Evolutionary conservation across 2,888 invertebrate genomes (phyloP), one percentile per base, ranked within the genome.

Genomic region (Lasioglossum oenotherae): DNA sequence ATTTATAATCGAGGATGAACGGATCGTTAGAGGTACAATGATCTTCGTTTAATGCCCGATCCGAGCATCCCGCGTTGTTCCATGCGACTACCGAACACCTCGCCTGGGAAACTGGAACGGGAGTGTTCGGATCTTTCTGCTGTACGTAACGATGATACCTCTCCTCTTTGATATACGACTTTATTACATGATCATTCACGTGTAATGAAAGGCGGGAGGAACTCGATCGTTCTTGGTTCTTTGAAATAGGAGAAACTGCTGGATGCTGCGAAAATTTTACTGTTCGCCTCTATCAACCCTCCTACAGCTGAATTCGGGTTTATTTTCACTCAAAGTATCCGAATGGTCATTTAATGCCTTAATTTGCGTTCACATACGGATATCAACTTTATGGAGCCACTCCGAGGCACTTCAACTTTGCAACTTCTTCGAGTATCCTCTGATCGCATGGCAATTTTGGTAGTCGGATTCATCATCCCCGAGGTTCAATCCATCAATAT

Each of bases 21-120:
- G 74, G 76, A 87, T 87, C 87, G 86, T 87, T 87, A 87, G 79
- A 53, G 86, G 73, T 71, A 74, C 86, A 73, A 80, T 74, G 82
- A 83, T 64, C 78, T 72, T 73, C 71, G 78, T 75, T 76, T 87
- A 86, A 87, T 75, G 78, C 83, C 49, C 64, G 23, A 23, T 4
- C 31, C n/a, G 27, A 12, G 78, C 5, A 38, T 44, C n/a, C 12
- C 41, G n/a, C 8, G 41, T n/a, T 16, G 46, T n/a, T 74, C 60
- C 31, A 31, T 31, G 46, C 8, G 19, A 49, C 74, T 74, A 73
- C 73, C 27, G 74, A 49, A n/a, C 12, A 49, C 49, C 3, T 31
- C 19, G 8, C 31, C 31, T 19, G 19, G 23, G 49, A 74, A 74
- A 53, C 74, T 74, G 49, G 74, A 35, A 74, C 74, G 57, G n/a